A percentile compares a stretch with the other conserved stretches of the same genome.
These are phyloP conservation scores for Melanotaenia maccullochi DNA, from an alignment of 2,797 vertebrate genomes.

Conservation along the genomic window DNA sequence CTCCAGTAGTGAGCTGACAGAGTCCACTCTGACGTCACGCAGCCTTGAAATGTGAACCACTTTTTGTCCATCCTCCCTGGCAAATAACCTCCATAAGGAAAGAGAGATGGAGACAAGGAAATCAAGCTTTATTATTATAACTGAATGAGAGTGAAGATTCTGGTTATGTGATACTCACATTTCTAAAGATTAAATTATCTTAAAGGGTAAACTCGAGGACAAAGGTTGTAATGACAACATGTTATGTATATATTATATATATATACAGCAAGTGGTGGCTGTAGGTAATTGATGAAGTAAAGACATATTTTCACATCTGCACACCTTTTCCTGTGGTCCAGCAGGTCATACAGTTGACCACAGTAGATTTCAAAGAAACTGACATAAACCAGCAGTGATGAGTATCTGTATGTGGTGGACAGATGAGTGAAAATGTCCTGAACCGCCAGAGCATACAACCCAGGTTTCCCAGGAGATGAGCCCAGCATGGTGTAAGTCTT, in stretches of 20 bases:
- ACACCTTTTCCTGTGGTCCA: slow-evolving; percentile 90
- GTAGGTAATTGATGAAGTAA: neutral
- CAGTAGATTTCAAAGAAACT: slow-evolving; percentile 97
- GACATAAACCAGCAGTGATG: slow-evolving; percentile 83
- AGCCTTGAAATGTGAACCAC: slow-evolving; percentile 90
- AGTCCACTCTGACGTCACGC: slow-evolving; percentile 85
- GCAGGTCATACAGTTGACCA: slow-evolving; percentile 91
- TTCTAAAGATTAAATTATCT: neutral
- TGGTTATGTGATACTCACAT: neutral
- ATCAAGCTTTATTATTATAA: neutral
- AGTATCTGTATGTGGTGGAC: slow-evolving; percentile 34
- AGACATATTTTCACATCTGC: neutral
- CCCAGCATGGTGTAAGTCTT: slow-evolving; percentile 96
- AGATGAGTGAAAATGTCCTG: slow-evolving; percentile 89
- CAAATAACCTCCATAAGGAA: slow-evolving; percentile 82
- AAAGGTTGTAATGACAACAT: too few relatives aligned
- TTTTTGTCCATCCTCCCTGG: slow-evolving; percentile 90
- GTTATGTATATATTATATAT: too few relatives aligned
- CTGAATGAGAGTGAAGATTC: neutral
- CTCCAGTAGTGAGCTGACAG: slow-evolving; percentile 87
- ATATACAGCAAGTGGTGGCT: neutral
- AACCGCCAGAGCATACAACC: slow-evolving; percentile 89
- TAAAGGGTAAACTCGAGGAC: neutral
- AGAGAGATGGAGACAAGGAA: slow-evolving; percentile 1
- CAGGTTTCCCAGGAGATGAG: slow-evolving; percentile 82